phyloP scores from a whole-genome alignment of 1,140 invertebrate species.

The Stegodyphus dumicola region DNA sequence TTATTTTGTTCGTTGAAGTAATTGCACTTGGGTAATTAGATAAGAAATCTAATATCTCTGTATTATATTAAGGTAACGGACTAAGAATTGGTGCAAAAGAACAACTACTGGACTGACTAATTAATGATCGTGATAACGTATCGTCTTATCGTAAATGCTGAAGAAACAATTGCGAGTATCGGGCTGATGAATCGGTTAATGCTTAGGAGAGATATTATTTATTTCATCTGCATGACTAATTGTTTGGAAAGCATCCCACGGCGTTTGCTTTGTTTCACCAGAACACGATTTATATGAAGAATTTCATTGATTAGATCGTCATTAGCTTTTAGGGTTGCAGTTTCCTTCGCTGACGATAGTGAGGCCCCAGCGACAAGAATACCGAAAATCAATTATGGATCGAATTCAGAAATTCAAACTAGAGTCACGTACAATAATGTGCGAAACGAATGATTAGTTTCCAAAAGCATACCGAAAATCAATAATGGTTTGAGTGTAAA shows the following conservation, averaged over 20 bases:
- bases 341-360: not conserved
- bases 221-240: conserved; percentile 59
- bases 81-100: conserved; percentile 47
- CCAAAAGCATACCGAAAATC: no score
- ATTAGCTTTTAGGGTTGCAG: conserved; percentile 22
- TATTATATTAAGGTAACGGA: conserved; percentile 59
- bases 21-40: conserved; percentile 56
- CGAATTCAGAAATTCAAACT: no score
- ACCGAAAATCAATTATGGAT: no score
- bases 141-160: conserved; percentile 53
- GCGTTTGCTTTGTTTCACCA: conserved; percentile 34
- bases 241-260: conserved; percentile 38
- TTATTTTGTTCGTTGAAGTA: conserved; percentile 44
- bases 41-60: conserved; percentile 57
- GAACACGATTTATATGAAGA: conserved; percentile 27
- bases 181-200: conserved; percentile 54
- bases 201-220: conserved; percentile 56
- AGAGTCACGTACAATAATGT: no score
- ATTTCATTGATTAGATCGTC: conserved; percentile 36
- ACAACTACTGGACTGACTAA: conserved; percentile 48
- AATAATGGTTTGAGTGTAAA: no score
- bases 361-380: no score
- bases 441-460: no score
- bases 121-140: conserved; percentile 58
- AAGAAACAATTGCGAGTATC: conserved; percentile 54